Evolutionary conservation across 2,113 vertebrate species (phyloP), one percentile per base, ranked within the genome.

Genomic region (Myiozetetes cayanensis): DNA sequence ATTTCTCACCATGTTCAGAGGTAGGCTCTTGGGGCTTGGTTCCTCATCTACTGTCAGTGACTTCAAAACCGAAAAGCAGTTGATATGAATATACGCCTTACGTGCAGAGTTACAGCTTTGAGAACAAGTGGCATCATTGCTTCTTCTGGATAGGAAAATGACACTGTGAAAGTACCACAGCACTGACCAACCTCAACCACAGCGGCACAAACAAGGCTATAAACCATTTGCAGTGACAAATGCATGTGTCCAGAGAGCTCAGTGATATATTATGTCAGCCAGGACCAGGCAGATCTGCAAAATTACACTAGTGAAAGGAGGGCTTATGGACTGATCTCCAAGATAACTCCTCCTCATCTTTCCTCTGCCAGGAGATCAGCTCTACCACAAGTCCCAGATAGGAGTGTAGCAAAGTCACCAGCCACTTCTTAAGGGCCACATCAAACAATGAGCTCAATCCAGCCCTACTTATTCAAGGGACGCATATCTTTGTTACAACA

Each of bases 401-500:
- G 11, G 33, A 86, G 30, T 1, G 1, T n/a, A 85, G n/a, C 17
- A 81, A 79, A 58, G 13, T 44, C 66, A 79, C 37, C n/a, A 68
- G 35, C 9, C 49, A 17, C 30, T 78, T 91, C 41, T 13, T 14
- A 35, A 49, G 28, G 31, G 35, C 44, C 3, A 1, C 76, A 43
- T 14, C 56, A 79, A 85, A 61, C 25, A 47, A 20, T 1, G 21
- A 94, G 58, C 56, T 91, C 49, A 52, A 47, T 43, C 52, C 65
- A 93, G 39, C 39, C 37, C 15, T 27, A 25, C 39, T 75, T 47
- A 47, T 6, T 71, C 22, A 43, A 89, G 63, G 39, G 27, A 43
- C 0, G 0, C 0, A 6, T 25, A 59, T 14, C 59, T 46, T 59
- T 53, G 12, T 27, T 62, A 39, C 2, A 5, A 30, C 49, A 63